A percentile compares a stretch with the other conserved stretches of the same genome.
Conservation (phyloP, 2,888 invertebrate genomes). For the Melinopterus prodromus region DNA sequence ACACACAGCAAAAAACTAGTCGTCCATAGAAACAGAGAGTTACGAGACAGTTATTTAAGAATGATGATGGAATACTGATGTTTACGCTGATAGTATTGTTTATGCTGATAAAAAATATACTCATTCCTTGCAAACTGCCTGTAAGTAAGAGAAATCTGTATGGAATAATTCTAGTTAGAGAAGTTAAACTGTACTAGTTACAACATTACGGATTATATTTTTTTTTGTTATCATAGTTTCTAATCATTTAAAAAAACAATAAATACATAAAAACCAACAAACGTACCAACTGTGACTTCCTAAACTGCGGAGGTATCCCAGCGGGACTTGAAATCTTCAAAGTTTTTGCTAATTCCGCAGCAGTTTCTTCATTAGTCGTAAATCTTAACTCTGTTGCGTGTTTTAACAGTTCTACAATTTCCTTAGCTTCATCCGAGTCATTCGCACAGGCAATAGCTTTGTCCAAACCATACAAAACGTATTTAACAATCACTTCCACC, state of each 20-base stretch:
- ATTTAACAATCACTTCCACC: constrained; percentile 55
- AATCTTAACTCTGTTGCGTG: constrained; percentile 62
- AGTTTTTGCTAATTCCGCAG: constrained; percentile 62
- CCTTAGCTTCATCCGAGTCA: constrained; percentile 56
- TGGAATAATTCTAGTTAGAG: too few species aligned
- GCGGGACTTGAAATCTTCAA: constrained; percentile 67
- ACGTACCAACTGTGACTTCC: constrained; percentile 70
- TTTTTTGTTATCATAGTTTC: too few species aligned
- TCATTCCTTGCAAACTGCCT: too few species aligned
- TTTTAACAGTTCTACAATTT: constrained; percentile 61
- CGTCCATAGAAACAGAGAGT: too few species aligned
- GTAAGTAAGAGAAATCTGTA: too few species aligned
- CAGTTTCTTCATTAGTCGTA: constrained; percentile 60
- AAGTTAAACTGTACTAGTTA: too few species aligned
- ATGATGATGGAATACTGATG: too few species aligned
- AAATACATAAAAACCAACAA: constrained; percentile 12
- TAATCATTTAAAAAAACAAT: not conserved
- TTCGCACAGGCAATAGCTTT: constrained; percentile 61
- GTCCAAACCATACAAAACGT: constrained; percentile 65
- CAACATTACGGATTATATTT: too few species aligned
- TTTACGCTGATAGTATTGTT: too few species aligned
- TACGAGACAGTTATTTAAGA: too few species aligned
- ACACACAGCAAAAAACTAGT: too few species aligned
- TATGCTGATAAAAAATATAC: too few species aligned
- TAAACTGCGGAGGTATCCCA: constrained; percentile 73